phyloP scores from a whole-genome alignment of 2,797 vertebrate genomes.

The Brachyalestes nurse region DNA sequence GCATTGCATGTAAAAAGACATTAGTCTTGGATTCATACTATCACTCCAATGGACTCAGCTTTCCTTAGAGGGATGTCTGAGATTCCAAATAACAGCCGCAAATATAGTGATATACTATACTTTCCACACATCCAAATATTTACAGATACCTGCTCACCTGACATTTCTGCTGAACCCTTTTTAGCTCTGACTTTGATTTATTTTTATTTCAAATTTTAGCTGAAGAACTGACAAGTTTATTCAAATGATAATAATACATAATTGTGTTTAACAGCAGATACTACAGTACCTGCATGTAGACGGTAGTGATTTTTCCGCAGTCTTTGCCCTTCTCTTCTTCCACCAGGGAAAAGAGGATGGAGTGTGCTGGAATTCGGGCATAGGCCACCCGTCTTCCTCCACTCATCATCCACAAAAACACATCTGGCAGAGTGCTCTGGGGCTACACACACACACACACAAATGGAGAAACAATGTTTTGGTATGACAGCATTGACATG shows the following conservation, averaged over 20 bases:
- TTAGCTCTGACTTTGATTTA: no score
- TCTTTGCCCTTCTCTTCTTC: slow-evolving; percentile 91
- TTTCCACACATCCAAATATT: no score
- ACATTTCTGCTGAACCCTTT: no score
- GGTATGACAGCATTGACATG: no score
- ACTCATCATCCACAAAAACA: slow-evolving; percentile 89
- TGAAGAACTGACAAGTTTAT: no score
- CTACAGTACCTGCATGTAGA: slow-evolving; percentile 85
- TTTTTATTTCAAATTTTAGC: no score
- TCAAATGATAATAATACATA: not conserved
- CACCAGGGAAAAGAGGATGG: slow-evolving; percentile 89
- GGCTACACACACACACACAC: slow-evolving; percentile 75
- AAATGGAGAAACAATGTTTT: not conserved
- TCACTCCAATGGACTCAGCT: no score
- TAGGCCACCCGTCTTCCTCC: slow-evolving; percentile 84
- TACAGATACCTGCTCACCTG: no score
- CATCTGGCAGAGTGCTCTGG: slow-evolving; percentile 88
- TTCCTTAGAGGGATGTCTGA: no score
- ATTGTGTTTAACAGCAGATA: not conserved
- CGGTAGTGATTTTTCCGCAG: slow-evolving; percentile 86
- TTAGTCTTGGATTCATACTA: not conserved
- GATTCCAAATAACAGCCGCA: no score
- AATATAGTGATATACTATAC: no score
- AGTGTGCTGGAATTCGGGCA: slow-evolving; percentile 82
- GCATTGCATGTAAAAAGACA: no score